Percentiles rank a stretch among this genome's conserved stretches.
Conservation (phyloP, 2,888 invertebrate species). For the Tenthredo mesomela region DNA sequence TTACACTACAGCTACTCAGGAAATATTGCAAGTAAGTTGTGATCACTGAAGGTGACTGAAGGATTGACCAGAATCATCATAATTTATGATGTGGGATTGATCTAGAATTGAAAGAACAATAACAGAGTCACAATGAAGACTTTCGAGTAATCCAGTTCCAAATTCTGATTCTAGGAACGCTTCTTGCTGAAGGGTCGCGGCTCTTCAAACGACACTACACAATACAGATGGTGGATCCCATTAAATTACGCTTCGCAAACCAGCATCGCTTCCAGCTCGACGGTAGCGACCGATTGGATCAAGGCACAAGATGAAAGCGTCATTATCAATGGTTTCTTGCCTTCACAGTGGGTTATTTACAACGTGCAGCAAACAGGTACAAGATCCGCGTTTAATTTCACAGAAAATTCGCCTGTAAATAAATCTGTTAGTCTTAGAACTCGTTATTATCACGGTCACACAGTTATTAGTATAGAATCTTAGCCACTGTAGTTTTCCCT, state of each 20-base stretch:
- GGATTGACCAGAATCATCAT: neutral
- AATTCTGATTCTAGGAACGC: conserved; percentile 34
- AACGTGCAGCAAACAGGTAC: conserved; percentile 86
- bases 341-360: conserved; percentile 84
- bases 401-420: neutral
- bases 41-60: neutral
- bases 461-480: neutral
- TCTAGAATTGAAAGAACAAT: conserved; percentile 23
- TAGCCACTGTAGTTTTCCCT: neutral
- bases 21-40: conserved; percentile 34
- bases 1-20: conserved; percentile 54
- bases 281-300: conserved; percentile 80
- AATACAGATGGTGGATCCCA: conserved; percentile 70
- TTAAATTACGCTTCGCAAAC: conserved; percentile 65
- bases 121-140: neutral
- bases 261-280: conserved; percentile 77
- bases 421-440: neutral
- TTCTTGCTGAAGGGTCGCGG: conserved; percentile 43
- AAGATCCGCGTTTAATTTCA: neutral
- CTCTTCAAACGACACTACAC: conserved; percentile 51
- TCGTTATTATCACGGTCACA: neutral
- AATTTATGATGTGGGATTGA: neutral
- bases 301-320: conserved; percentile 68
- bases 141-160: neutral
- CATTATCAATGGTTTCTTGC: conserved; percentile 63